A percentile compares a stretch with the other conserved stretches of the same genome.
Evolutionary conservation across 2,797 vertebrate genomes (phyloP).

Genomic region (Tragelaphus oryx): DNA sequence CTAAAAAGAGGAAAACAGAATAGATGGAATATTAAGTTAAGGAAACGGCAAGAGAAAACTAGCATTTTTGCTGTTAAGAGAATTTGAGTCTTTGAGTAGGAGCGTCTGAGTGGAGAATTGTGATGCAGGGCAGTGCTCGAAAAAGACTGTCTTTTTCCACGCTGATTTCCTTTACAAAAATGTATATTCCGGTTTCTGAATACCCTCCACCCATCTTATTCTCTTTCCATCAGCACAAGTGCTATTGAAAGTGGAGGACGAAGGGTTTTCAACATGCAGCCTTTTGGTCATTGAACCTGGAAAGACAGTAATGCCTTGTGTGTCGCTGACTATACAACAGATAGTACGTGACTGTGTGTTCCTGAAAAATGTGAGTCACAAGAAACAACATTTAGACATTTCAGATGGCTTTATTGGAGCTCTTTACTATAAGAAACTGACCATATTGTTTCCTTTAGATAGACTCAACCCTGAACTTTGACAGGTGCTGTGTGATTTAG

Average conservation of each 20-base stretch:
- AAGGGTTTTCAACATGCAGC: not conserved
- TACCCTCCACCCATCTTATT: not conserved
- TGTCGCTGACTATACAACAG: not conserved
- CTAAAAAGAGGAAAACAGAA: not conserved
- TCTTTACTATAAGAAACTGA: conserved; percentile 1
- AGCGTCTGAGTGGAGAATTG: not conserved
- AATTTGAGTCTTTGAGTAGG: not conserved
- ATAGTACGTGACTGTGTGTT: conserved; percentile 29
- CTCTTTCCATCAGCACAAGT: not conserved
- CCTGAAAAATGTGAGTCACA: conserved; percentile 40
- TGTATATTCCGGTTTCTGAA: not conserved
- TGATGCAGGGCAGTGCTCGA: too few species aligned
- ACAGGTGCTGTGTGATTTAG: not conserved
- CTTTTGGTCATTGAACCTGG: conserved; percentile 51
- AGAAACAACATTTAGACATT: not conserved
- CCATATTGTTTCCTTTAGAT: not conserved
- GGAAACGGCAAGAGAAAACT: not conserved
- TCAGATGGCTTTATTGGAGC: conserved; percentile 52
- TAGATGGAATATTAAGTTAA: not conserved
- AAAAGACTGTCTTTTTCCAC: not conserved
- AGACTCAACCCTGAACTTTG: not conserved
- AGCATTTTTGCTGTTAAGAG: not conserved
- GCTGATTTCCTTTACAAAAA: not conserved
- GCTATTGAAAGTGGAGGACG: not conserved
- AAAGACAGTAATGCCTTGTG: conserved; percentile 28